These are phyloP conservation scores for Drosophila robusta DNA, from an alignment of 2,888 invertebrate species.

Conservation along the genomic window DNA sequence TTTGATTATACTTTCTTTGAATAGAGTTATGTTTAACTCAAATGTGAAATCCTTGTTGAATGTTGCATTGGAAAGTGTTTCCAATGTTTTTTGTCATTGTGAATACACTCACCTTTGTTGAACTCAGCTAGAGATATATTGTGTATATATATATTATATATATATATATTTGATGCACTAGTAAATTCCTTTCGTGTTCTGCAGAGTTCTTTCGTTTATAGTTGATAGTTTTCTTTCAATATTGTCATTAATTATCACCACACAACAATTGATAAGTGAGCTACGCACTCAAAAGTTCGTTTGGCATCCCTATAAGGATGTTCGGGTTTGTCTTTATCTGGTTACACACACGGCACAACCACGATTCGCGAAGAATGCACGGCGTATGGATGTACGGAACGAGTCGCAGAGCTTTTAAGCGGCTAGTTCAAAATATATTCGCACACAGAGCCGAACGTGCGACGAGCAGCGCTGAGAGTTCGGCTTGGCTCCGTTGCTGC, in stretches of 20 bases:
- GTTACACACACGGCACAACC: constrained; percentile 63
- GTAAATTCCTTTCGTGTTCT: constrained; percentile 12
- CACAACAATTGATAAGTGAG: constrained; percentile 22
- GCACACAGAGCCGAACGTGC: constrained; percentile 48
- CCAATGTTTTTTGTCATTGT: not conserved
- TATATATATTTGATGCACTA: constrained; percentile 14
- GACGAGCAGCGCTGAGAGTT: constrained; percentile 56
- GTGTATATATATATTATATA: not conserved
- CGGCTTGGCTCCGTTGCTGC: constrained; percentile 66
- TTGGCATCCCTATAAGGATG: constrained; percentile 56
- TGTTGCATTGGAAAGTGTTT: not conserved
- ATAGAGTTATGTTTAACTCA: not conserved
- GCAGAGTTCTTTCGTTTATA: not conserved
- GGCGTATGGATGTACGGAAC: constrained; percentile 70
- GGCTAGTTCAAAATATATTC: constrained; percentile 66
- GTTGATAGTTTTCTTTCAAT: constrained; percentile 6
- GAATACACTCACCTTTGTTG: constrained; percentile 20
- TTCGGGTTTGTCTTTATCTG: constrained; percentile 17
- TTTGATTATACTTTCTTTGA: not conserved
- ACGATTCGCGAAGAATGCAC: constrained; percentile 74
- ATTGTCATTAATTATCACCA: constrained; percentile 16
- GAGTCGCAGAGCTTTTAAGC: constrained; percentile 71
- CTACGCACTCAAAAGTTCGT: constrained; percentile 47
- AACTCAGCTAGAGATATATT: not conserved
- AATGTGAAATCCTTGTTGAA: not conserved